Evolutionary conservation across 2,113 vertebrate genomes (phyloP).

Genomic region (Syngnathus scovelli): DNA sequence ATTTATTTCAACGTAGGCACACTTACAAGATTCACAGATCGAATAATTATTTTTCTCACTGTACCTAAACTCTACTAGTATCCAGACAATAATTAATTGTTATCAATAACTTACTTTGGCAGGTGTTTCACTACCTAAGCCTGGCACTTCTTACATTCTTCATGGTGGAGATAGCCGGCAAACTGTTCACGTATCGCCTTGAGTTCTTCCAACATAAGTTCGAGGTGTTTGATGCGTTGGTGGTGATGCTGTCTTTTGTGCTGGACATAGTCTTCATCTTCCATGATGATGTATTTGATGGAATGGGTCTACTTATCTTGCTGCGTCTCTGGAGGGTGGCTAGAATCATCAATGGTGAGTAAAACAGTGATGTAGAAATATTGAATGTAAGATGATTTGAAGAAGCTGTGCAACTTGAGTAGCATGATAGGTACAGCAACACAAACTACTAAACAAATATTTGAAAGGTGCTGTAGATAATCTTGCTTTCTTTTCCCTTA

Average conservation of each 20-base stretch:
- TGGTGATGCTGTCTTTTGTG: slow-evolving; percentile 86
- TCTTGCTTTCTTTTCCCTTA: no score
- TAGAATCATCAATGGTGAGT: slow-evolving; percentile 88
- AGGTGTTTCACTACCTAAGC: slow-evolving; percentile 92
- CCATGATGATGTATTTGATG: slow-evolving; percentile 80
- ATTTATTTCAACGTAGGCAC: neutral
- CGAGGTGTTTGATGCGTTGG: slow-evolving; percentile 83
- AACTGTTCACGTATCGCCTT: slow-evolving; percentile 79
- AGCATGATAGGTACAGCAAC: no score
- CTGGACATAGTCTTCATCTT: slow-evolving; percentile 82
- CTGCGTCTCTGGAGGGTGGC: slow-evolving; percentile 94
- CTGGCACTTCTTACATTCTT: slow-evolving; percentile 85
- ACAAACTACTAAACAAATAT: neutral
- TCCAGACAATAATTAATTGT: neutral
- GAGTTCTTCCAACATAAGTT: slow-evolving; percentile 96
- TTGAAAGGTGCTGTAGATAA: neutral
- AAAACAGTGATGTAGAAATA: neutral
- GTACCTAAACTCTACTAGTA: neutral
- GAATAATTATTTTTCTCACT: neutral
- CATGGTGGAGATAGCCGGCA: slow-evolving; percentile 83
- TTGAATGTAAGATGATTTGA: neutral
- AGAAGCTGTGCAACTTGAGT: neutral
- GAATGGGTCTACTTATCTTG: slow-evolving; percentile 84
- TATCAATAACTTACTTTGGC: neutral
- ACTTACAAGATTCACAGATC: neutral